These are phyloP conservation scores for Aporophyla nigra DNA, from an alignment of 2,888 invertebrate species.

Conservation along the genomic window DNA sequence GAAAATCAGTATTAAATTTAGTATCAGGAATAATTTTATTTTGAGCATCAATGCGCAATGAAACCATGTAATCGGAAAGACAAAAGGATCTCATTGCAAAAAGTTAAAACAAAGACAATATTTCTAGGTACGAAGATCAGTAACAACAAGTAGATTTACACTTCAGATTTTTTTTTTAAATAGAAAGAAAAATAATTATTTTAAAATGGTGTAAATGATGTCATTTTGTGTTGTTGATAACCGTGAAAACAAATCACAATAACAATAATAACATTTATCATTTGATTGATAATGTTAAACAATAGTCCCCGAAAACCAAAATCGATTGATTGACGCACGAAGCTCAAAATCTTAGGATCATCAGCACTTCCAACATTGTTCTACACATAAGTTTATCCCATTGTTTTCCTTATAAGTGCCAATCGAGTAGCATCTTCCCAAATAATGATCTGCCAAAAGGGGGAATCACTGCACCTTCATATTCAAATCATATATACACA, in stretches of 20 bases:
- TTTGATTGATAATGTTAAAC: neutral
- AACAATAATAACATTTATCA: neutral
- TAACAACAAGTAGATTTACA: too few species aligned
- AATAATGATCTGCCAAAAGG: conserved; percentile 30
- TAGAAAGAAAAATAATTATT: too few species aligned
- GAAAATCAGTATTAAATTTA: neutral
- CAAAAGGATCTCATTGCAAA: neutral
- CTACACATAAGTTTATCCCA: conserved; percentile 20
- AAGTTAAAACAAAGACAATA: too few species aligned
- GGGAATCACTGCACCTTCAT: conserved; percentile 16
- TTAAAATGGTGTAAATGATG: too few species aligned
- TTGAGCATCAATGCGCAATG: too few species aligned
- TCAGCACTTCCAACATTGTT: conserved; percentile 31
- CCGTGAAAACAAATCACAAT: neutral
- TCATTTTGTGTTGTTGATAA: too few species aligned
- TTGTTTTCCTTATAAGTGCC: conserved; percentile 56
- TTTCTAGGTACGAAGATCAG: neutral
- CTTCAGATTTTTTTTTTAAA: too few species aligned
- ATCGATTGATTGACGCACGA: conserved; percentile 25
- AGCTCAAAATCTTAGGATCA: conserved; percentile 3
- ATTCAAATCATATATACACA: conserved; percentile 28
- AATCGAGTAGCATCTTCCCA: conserved; percentile 11
- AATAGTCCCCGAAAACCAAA: neutral
- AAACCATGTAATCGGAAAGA: too few species aligned
- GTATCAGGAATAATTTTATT: neutral